Evolutionary conservation across 2,113 vertebrate genomes (phyloP).

Genomic region (Callopanchax toddi): DNA sequence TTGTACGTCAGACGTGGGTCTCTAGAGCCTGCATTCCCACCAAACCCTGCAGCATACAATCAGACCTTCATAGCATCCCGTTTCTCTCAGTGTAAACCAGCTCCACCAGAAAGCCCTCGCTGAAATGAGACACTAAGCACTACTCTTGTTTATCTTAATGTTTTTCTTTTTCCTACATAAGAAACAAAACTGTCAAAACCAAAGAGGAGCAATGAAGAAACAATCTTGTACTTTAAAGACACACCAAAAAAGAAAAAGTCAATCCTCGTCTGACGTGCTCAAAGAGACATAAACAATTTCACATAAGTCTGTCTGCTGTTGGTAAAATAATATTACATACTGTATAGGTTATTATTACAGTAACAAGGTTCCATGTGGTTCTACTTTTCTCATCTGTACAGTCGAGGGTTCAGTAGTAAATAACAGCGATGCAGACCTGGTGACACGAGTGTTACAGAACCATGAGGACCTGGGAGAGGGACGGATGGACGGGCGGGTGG

Average conservation of each 20-base stretch:
- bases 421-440: slow-evolving; percentile 84
- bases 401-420: slow-evolving; percentile 92
- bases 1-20: slow-evolving; percentile 32
- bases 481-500: slow-evolving; percentile 42
- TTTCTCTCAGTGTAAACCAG: slow-evolving; percentile 51
- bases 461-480: slow-evolving; percentile 55
- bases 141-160: slow-evolving; percentile 65
- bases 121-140: slow-evolving; percentile 57
- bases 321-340: slow-evolving; percentile 84
- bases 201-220: slow-evolving; percentile 79
- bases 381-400: slow-evolving; percentile 83
- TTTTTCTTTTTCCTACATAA: slow-evolving; percentile 67
- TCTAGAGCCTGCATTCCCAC: slow-evolving; percentile 73
- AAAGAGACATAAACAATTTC: slow-evolving; percentile 58
- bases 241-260: slow-evolving; percentile 30
- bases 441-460: slow-evolving; percentile 57
- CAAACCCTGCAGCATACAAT: slow-evolving; percentile 73
- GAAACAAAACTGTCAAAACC: slow-evolving; percentile 73
- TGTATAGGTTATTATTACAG: slow-evolving; percentile 93
- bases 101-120: slow-evolving; percentile 46
- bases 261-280: slow-evolving; percentile 67
- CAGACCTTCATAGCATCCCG: slow-evolving; percentile 70
- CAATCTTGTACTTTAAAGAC: slow-evolving; percentile 71
- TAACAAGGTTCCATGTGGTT: slow-evolving; percentile 87
- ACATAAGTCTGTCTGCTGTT: slow-evolving; percentile 56